These are phyloP conservation scores for Tromatobia lineatoria DNA, from an alignment of 2,888 invertebrate genomes.

Conservation along the genomic window DNA sequence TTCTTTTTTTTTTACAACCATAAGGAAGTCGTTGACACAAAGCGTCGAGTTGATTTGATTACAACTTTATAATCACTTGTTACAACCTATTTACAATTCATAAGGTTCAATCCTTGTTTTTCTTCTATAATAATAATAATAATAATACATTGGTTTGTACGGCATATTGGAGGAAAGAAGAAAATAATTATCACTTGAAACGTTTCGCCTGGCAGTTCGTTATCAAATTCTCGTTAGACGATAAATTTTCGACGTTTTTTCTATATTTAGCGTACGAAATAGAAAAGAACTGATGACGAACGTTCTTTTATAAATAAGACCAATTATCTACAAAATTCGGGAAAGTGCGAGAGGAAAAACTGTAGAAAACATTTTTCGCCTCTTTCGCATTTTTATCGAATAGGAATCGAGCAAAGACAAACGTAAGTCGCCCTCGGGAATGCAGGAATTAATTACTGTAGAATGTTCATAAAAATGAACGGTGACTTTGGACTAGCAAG, in stretches of 20 bases:
- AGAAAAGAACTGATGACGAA: background rate
- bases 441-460: constrained; percentile 41
- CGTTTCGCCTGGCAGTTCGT: constrained; percentile 2
- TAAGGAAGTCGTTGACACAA: constrained; percentile 37
- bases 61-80: constrained; percentile 41
- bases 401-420: constrained; percentile 30
- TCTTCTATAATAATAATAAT: constrained; percentile 3
- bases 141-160: constrained; percentile 25
- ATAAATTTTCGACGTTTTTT: background rate
- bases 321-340: background rate
- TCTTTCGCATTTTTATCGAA: constrained; percentile 2
- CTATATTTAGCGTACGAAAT: background rate
- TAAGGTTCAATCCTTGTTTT: constrained; percentile 37
- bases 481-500: constrained; percentile 29
- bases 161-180: background rate
- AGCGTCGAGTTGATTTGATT: constrained; percentile 1
- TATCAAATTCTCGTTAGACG: background rate
- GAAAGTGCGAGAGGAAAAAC: background rate
- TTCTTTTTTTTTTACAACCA: constrained; percentile 54
- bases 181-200: constrained; percentile 22
- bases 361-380: background rate
- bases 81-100: constrained; percentile 65
- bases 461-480: constrained; percentile 15
- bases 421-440: constrained; percentile 47
- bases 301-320: background rate